Percentiles rank a stretch among this genome's conserved stretches.
Conservation (phyloP, 2,888 invertebrate species). For the Drosophila bunnanda region DNA sequence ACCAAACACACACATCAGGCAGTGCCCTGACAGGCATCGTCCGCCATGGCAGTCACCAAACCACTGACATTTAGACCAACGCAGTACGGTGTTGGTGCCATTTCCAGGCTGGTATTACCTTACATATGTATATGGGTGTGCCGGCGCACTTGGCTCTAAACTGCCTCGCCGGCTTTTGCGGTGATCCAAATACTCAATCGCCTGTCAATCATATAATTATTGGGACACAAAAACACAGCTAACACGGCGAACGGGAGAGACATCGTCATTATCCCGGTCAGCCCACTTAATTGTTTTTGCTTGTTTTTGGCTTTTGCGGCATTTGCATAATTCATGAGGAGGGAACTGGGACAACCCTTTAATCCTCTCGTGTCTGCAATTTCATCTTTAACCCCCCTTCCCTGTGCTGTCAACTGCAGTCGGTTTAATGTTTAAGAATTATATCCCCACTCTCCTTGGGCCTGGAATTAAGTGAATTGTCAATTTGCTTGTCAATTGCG, state of each 20-base stretch:
- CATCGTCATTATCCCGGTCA: not conserved
- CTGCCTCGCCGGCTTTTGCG: constrained; percentile 21
- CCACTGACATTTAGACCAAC: constrained; percentile 19
- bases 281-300: constrained; percentile 48
- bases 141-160: constrained; percentile 20
- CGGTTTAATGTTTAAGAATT: constrained; percentile 35
- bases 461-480: constrained; percentile 72
- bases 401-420: constrained; percentile 32
- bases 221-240: constrained; percentile 18
- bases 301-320: constrained; percentile 44
- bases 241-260: not conserved
- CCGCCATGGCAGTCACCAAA: not conserved
- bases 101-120: constrained; percentile 28
- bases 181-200: constrained; percentile 51
- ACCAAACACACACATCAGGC: constrained; percentile 46
- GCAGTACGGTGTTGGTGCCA: not conserved
- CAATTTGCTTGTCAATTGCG: constrained; percentile 72
- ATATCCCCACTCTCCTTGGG: constrained; percentile 53
- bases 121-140: constrained; percentile 18
- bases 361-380: constrained; percentile 31
- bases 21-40: constrained; percentile 10
- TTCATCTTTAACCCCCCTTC: not conserved
- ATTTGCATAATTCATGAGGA: constrained; percentile 44
- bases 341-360: constrained; percentile 38
- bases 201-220: constrained; percentile 56